Conservation (phyloP, 2,888 invertebrate genomes). For the Drosophila mimica region DNA sequence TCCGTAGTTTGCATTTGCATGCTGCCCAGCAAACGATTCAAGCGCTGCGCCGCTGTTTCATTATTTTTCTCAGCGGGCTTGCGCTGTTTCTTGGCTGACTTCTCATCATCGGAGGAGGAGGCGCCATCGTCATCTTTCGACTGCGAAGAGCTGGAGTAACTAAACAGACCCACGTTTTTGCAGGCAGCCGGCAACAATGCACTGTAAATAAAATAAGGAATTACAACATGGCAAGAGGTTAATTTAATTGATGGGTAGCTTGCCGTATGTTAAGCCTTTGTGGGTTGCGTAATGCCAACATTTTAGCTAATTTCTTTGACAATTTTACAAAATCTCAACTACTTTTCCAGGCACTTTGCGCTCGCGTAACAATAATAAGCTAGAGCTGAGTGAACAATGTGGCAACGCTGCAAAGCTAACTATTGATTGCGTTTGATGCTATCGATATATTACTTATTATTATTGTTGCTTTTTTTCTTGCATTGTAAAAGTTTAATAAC, state of each 20-base stretch:
- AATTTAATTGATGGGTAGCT: not conserved
- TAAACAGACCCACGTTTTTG: slow-evolving; percentile 66
- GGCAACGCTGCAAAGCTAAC: slow-evolving; percentile 25
- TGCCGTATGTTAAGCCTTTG: slow-evolving; percentile 55
- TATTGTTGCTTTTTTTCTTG: slow-evolving; percentile 1
- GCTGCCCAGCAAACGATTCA: slow-evolving; percentile 82
- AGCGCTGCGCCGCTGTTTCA: slow-evolving; percentile 80
- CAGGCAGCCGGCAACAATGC: slow-evolving; percentile 60
- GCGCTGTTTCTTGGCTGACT: slow-evolving; percentile 54
- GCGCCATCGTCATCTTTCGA: slow-evolving; percentile 70
- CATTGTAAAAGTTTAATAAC: not conserved
- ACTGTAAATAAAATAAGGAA: slow-evolving; percentile 17
- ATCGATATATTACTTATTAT: slow-evolving; percentile 13
- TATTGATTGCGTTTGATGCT: slow-evolving; percentile 19
- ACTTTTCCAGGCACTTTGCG: slow-evolving; percentile 35
- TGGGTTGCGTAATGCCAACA: slow-evolving; percentile 52
- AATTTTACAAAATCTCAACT: slow-evolving; percentile 32
- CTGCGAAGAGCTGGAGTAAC: slow-evolving; percentile 58
- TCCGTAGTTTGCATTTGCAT: slow-evolving; percentile 83
- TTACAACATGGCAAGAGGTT: not conserved
- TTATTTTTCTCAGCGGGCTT: slow-evolving; percentile 33
- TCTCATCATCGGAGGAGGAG: slow-evolving; percentile 81
- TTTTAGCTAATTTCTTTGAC: slow-evolving; percentile 54
- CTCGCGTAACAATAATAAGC: slow-evolving; percentile 69
- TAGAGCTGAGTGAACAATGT: not conserved